A percentile compares a stretch with the other conserved stretches of the same genome.
phyloP scores from a whole-genome alignment of 2,888 invertebrate genomes.

The Steinernema carpocapsae region DNA sequence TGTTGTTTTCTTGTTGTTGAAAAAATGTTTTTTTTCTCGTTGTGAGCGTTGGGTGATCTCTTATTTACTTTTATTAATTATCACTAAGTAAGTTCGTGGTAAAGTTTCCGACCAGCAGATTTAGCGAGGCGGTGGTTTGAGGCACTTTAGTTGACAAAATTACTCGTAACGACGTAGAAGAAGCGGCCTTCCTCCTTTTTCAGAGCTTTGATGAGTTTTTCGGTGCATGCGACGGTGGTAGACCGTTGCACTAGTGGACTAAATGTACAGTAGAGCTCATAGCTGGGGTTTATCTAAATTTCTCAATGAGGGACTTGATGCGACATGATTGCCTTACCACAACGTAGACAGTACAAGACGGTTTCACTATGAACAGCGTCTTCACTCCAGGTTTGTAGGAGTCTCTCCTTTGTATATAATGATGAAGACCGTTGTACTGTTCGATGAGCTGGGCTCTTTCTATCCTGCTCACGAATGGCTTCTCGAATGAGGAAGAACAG shows the following conservation, averaged over 20 bases:
- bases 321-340: not conserved
- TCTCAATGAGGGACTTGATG: not conserved
- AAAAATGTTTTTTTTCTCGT: no score
- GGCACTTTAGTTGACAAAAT: slow-evolving; percentile 26
- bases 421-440: slow-evolving; percentile 20
- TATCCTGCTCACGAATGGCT: slow-evolving; percentile 45
- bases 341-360: slow-evolving; percentile 1
- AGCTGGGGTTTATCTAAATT: slow-evolving; percentile 55
- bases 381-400: not conserved
- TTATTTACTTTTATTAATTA: no score
- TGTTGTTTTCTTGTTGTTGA: no score
- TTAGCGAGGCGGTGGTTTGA: not conserved
- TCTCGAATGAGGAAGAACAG: slow-evolving; percentile 53
- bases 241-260: slow-evolving; percentile 60
- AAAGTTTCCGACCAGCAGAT: not conserved
- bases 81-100: no score
- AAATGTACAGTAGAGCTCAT: slow-evolving; percentile 63
- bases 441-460: slow-evolving; percentile 9
- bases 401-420: slow-evolving; percentile 8
- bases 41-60: no score
- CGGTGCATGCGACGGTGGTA: slow-evolving; percentile 53
- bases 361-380: slow-evolving; percentile 17
- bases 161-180: slow-evolving; percentile 45
- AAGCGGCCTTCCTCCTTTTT: slow-evolving; percentile 50
- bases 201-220: slow-evolving; percentile 54